These are phyloP conservation scores for Oscheius onirici DNA, from an alignment of 2,888 invertebrate genomes.

Conservation along the genomic window DNA sequence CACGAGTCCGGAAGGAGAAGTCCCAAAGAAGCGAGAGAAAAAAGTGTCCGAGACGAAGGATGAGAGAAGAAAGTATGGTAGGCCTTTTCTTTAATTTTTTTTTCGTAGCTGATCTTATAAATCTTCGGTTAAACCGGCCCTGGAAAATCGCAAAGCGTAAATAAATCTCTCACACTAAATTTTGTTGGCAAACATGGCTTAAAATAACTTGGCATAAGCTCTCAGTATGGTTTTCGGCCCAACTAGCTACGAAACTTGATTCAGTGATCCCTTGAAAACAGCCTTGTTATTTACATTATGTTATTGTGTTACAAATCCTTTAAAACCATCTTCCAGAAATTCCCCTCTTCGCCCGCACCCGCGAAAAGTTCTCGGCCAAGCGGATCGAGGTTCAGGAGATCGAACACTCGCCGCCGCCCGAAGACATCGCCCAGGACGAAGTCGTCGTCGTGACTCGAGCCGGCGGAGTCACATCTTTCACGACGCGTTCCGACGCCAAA, in stretches of 20 bases:
- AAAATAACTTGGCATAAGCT: no score
- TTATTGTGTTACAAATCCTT: no score
- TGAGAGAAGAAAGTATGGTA: slow-evolving; percentile 9
- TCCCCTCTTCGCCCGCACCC: background rate
- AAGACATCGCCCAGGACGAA: slow-evolving; percentile 32
- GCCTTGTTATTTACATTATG: no score
- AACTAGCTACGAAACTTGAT: no score
- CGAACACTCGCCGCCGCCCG: slow-evolving; percentile 14
- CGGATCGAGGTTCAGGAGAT: slow-evolving; percentile 22
- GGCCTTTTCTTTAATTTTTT: background rate
- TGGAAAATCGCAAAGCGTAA: no score
- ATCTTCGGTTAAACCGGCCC: no score
- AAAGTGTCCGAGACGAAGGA: slow-evolving; percentile 14
- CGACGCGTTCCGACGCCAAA: slow-evolving; percentile 39
- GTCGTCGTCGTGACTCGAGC: slow-evolving; percentile 4
- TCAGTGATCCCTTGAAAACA: no score
- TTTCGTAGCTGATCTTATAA: no score
- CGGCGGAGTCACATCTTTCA: slow-evolving; percentile 37
- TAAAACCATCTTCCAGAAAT: slow-evolving; percentile 19
- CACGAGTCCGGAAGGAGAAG: slow-evolving; percentile 6
- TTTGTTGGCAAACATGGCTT: no score
- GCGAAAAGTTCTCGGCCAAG: slow-evolving; percentile 13
- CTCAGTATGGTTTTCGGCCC: no score
- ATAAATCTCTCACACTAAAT: no score
- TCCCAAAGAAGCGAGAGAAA: slow-evolving; percentile 10